Conservation (phyloP, 2,888 invertebrate genomes). For the Chesias legatella region DNA sequence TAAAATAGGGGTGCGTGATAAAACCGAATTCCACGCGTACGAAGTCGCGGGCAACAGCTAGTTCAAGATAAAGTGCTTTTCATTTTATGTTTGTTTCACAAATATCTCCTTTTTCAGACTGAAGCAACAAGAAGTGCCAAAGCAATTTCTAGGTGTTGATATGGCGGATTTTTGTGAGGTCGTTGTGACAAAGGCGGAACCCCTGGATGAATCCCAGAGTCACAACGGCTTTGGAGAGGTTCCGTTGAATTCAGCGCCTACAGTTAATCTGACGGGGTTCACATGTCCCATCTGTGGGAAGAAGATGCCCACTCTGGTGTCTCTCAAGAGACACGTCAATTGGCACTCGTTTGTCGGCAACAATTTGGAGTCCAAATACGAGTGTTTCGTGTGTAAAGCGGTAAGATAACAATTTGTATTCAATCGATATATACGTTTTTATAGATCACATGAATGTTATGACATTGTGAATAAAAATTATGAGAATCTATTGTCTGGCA, state of each 20-base stretch:
- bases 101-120: slow-evolving; percentile 29
- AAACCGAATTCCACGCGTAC: too few species aligned
- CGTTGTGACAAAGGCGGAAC: slow-evolving; percentile 79
- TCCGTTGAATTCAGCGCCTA: slow-evolving; percentile 37
- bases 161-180: slow-evolving; percentile 79
- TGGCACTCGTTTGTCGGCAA: slow-evolving; percentile 70
- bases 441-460: too few species aligned
- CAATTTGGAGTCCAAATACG: slow-evolving; percentile 55
- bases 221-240: slow-evolving; percentile 72
- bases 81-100: slow-evolving; percentile 31
- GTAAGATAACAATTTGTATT: slow-evolving; percentile 38
- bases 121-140: slow-evolving; percentile 40
- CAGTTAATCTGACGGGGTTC: slow-evolving; percentile 60
- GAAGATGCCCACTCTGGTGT: slow-evolving; percentile 64
- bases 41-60: too few species aligned
- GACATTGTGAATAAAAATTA: too few species aligned
- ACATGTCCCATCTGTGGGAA: slow-evolving; percentile 70
- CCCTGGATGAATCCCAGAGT: slow-evolving; percentile 71
- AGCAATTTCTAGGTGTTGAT: slow-evolving; percentile 32
- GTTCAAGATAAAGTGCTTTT: too few species aligned
- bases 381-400: slow-evolving; percentile 72
- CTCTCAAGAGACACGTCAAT: slow-evolving; percentile 69
- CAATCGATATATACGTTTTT: not conserved
- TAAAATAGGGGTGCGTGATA: too few species aligned
- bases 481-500: too few species aligned